phyloP scores from a whole-genome alignment of 2,888 invertebrate genomes.

The Scaptomyza polygonia region DNA sequence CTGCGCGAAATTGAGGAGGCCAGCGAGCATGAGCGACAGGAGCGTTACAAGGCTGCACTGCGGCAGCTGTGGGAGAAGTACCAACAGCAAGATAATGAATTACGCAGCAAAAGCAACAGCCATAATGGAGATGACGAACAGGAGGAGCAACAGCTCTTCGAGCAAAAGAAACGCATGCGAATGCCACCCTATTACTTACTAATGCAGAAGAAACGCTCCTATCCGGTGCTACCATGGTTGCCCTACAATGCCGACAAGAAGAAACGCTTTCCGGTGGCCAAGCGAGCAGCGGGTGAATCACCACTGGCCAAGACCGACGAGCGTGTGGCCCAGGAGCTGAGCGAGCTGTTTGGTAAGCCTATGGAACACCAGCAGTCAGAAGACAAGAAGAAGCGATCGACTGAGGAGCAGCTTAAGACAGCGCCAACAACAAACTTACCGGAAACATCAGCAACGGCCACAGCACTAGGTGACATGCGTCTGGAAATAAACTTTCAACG shows the following conservation, averaged over 20 bases:
- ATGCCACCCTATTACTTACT: conserved; percentile 80
- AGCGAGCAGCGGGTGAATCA: conserved; percentile 86
- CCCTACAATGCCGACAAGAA: conserved; percentile 82
- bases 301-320: conserved; percentile 87
- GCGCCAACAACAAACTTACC: conserved; percentile 53
- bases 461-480: conserved; percentile 65
- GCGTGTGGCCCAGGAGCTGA: conserved; percentile 88
- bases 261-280: conserved; percentile 89
- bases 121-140: conserved; percentile 69
- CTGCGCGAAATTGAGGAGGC: conserved; percentile 83
- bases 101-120: conserved; percentile 13
- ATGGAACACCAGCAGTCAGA: conserved; percentile 81
- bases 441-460: conserved; percentile 45
- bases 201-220: conserved; percentile 83
- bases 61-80: conserved; percentile 83
- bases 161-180: conserved; percentile 81
- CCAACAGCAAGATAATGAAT: conserved; percentile 82
- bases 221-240: conserved; percentile 84
- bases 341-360: conserved; percentile 86
- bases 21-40: conserved; percentile 81
- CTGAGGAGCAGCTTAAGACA: conserved; percentile 61
- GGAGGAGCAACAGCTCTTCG: conserved; percentile 78
- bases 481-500: conserved; percentile 72
- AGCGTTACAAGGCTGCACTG: conserved; percentile 82
- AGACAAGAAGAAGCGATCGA: conserved; percentile 86